phyloP scores from a whole-genome alignment of 2,888 invertebrate species.

The Atethmia centrago region DNA sequence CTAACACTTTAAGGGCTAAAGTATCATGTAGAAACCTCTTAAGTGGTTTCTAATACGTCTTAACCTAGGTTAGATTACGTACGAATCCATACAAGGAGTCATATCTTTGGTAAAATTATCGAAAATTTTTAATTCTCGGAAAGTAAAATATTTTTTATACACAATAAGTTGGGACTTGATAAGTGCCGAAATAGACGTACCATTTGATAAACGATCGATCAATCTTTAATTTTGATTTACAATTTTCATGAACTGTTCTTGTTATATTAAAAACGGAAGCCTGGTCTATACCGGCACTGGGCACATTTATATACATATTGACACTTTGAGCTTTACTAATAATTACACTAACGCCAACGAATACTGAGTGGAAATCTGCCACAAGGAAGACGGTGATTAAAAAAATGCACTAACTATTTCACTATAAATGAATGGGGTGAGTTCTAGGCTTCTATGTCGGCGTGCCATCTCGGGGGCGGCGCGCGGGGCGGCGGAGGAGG shows the following conservation, averaged over 20 bases:
- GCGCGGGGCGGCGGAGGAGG: neutral
- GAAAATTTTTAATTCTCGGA: conserved; percentile 71
- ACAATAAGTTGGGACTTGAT: conserved; percentile 50
- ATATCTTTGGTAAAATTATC: conserved; percentile 77
- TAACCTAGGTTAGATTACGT: conserved; percentile 60
- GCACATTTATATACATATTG: conserved; percentile 48
- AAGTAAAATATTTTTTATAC: conserved; percentile 64
- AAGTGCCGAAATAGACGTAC: conserved; percentile 55
- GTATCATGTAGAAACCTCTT: conserved; percentile 46
- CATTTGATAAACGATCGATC: conserved; percentile 17
- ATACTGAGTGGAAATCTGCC: conserved; percentile 54
- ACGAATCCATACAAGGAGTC: conserved; percentile 70
- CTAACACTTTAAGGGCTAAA: conserved; percentile 37
- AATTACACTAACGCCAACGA: conserved; percentile 52
- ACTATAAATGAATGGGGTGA: conserved; percentile 49
- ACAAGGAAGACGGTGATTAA: conserved; percentile 56
- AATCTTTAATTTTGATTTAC: conserved; percentile 34
- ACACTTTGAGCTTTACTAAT: conserved; percentile 60
- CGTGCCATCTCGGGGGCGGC: neutral
- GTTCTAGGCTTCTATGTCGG: conserved; percentile 35
- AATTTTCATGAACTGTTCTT: conserved; percentile 20
- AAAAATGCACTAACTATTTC: conserved; percentile 38
- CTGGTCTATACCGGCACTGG: conserved; percentile 42
- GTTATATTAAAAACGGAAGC: conserved; percentile 40
- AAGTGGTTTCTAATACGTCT: conserved; percentile 51